Evolutionary conservation across 2,888 invertebrate genomes (phyloP).

Genomic region (Hydriomena furcata): DNA sequence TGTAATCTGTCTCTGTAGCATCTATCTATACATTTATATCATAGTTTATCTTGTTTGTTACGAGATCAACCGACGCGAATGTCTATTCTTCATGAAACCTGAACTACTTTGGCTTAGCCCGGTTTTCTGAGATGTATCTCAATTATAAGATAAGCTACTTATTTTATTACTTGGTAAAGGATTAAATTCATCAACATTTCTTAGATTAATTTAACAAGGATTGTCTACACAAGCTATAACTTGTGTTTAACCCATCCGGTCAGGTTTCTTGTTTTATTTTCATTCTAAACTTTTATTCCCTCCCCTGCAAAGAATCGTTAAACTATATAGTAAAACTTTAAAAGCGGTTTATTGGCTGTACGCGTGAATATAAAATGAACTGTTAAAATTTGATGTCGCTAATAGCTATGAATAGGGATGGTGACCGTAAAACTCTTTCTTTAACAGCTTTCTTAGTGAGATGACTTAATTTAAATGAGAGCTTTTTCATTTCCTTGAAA

Average conservation of each 20-base stretch:
- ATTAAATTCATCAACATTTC: too few relatives aligned
- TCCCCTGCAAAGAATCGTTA: slow-evolving; percentile 30
- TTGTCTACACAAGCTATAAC: too few relatives aligned
- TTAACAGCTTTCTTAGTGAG: slow-evolving; percentile 18
- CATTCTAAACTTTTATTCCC: neutral
- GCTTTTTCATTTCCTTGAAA: slow-evolving; percentile 23
- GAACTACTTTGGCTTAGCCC: neutral
- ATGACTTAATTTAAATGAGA: slow-evolving; percentile 24
- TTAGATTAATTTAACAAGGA: too few relatives aligned
- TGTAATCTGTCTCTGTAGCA: neutral
- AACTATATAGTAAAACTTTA: slow-evolving; percentile 13
- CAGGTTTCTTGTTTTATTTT: too few relatives aligned
- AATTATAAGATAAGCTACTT: too few relatives aligned
- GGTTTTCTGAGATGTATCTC: too few relatives aligned
- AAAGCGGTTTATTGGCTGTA: slow-evolving; percentile 31
- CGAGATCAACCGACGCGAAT: neutral
- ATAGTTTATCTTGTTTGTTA: slow-evolving; percentile 2
- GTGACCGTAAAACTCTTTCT: slow-evolving; percentile 26
- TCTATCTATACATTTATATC: neutral
- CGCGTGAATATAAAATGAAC: slow-evolving; percentile 32
- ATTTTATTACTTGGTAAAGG: too few relatives aligned
- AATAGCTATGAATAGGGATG: slow-evolving; percentile 33
- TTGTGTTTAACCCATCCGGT: too few relatives aligned
- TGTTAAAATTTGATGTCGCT: slow-evolving; percentile 32
- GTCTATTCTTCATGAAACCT: neutral